These are phyloP conservation scores for Netelia melanura DNA, from an alignment of 2,888 invertebrate genomes.

Conservation along the genomic window DNA sequence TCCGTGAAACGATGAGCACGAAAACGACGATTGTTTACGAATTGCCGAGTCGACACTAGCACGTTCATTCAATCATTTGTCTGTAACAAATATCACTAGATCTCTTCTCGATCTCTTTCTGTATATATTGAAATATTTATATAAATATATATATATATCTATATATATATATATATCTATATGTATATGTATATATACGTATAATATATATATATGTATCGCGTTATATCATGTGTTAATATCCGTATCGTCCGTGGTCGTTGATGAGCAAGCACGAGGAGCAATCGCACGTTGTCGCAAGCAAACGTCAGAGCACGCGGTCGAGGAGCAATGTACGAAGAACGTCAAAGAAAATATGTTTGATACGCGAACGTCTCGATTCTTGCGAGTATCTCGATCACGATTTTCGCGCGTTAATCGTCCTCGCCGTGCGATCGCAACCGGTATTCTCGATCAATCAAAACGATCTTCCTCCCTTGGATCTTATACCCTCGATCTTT, in stretches of 20 bases:
- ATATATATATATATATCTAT: not conserved
- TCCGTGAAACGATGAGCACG: slow-evolving; percentile 7
- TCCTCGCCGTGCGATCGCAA: slow-evolving; percentile 24
- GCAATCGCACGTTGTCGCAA: slow-evolving; percentile 27
- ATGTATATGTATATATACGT: not conserved
- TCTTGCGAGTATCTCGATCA: slow-evolving; percentile 9
- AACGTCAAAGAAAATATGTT: slow-evolving; percentile 3
- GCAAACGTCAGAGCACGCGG: slow-evolving; percentile 18
- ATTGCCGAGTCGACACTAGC: slow-evolving; percentile 18
- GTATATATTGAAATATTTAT: not conserved
- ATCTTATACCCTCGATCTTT: not conserved
- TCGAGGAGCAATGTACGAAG: slow-evolving; percentile 8
- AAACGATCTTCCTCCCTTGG: not conserved
- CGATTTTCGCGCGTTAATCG: slow-evolving; percentile 18
- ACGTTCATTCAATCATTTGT: slow-evolving; percentile 52
- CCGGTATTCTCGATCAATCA: slow-evolving; percentile 49
- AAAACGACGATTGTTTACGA: slow-evolving; percentile 11
- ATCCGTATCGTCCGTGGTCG: slow-evolving; percentile 24
- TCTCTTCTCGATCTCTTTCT: slow-evolving; percentile 7
- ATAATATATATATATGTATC: not conserved
- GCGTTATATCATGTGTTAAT: slow-evolving; percentile 5
- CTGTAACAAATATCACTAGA: slow-evolving; percentile 16
- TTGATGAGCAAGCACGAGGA: slow-evolving; percentile 22
- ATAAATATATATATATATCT: not conserved
- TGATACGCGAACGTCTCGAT: slow-evolving; percentile 10